Percentiles rank a stretch among this genome's conserved stretches.
Evolutionary conservation across 1,140 invertebrate species (phyloP).

Genomic region (Globodera rostochiensis): DNA sequence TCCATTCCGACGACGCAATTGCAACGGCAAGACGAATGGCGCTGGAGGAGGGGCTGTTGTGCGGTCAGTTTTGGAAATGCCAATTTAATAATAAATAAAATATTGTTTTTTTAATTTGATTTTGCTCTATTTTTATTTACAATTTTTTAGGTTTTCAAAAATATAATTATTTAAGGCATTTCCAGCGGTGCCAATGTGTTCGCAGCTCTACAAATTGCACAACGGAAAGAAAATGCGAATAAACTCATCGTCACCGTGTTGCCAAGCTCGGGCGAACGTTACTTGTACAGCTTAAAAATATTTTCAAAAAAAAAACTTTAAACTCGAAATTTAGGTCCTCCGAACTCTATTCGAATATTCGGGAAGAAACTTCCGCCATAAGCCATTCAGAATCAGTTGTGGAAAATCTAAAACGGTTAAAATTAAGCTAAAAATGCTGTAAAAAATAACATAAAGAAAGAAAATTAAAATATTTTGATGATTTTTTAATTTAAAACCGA

Average conservation of each 20-base stretch:
- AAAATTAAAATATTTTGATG: too few relatives aligned
- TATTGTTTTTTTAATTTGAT: too few relatives aligned
- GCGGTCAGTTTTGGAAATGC: constrained; percentile 41
- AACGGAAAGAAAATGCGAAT: constrained; percentile 51
- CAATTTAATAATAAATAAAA: too few relatives aligned
- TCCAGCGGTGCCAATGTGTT: constrained; percentile 60
- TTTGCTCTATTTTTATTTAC: too few relatives aligned
- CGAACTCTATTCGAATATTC: constrained; percentile 51
- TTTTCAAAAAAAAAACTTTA: background rate
- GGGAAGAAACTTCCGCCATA: constrained; percentile 56
- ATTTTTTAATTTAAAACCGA: too few relatives aligned
- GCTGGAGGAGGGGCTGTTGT: constrained; percentile 61
- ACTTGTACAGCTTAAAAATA: constrained; percentile 43
- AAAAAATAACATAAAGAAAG: too few relatives aligned
- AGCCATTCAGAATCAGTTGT: constrained; percentile 49
- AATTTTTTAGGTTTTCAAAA: too few relatives aligned
- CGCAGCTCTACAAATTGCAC: constrained; percentile 47
- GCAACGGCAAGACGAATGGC: constrained; percentile 63
- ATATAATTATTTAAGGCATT: constrained; percentile 51
- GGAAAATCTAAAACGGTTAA: constrained; percentile 49
- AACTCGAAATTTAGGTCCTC: constrained; percentile 45
- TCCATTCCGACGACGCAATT: constrained; percentile 64
- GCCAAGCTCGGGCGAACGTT: constrained; percentile 63
- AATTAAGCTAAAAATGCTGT: background rate
- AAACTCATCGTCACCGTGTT: constrained; percentile 64